Percentiles rank a stretch among this genome's conserved stretches.
These are phyloP conservation scores for Pasiphila rectangulata DNA, from an alignment of 2,888 invertebrate genomes.

Conservation along the genomic window DNA sequence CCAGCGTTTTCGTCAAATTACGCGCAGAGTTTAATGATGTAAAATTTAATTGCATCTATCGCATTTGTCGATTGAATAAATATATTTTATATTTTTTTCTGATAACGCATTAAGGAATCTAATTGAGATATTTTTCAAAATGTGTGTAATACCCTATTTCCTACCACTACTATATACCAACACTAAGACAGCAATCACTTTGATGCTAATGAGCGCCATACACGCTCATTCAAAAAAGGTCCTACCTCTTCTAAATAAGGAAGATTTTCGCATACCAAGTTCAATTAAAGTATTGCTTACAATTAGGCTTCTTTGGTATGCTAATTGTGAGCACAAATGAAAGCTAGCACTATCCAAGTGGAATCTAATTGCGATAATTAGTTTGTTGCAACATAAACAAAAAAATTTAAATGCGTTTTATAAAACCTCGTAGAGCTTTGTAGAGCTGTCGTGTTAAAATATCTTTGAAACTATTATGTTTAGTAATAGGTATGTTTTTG, in stretches of 20 bases:
- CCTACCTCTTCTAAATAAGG: background rate
- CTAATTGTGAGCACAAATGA: slow-evolving; percentile 25
- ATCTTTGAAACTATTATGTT: too few relatives aligned
- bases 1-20: too few relatives aligned
- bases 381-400: slow-evolving; percentile 1
- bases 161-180: background rate
- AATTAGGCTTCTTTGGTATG: slow-evolving; percentile 35
- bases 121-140: too few relatives aligned
- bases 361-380: slow-evolving; percentile 17
- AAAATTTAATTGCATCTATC: too few relatives aligned
- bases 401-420: slow-evolving; percentile 9
- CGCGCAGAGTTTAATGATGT: too few relatives aligned
- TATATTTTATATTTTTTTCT: too few relatives aligned
- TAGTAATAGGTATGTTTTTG: too few relatives aligned
- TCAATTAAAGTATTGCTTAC: slow-evolving; percentile 42
- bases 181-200: background rate
- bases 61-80: too few relatives aligned
- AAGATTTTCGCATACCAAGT: slow-evolving; percentile 15
- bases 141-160: background rate
- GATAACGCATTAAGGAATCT: too few relatives aligned
- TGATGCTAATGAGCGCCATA: slow-evolving; percentile 15
- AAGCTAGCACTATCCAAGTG: slow-evolving; percentile 19
- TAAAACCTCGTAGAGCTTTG: too few relatives aligned
- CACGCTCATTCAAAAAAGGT: background rate
- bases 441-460: too few relatives aligned